phyloP scores from a whole-genome alignment of 2,113 vertebrate species.

The Aegotheles bennettii region DNA sequence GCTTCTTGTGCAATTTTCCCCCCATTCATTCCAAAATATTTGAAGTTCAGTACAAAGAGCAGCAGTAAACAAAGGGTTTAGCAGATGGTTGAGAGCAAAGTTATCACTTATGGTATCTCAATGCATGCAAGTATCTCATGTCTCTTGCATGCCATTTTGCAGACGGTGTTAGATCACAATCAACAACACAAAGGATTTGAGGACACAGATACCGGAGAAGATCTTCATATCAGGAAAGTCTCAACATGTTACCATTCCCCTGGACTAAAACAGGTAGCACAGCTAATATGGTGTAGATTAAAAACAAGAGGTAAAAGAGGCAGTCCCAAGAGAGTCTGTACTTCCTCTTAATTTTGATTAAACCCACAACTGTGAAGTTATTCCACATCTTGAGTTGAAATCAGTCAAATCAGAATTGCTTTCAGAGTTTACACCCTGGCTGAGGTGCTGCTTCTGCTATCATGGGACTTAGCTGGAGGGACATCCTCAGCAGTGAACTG shows the following conservation, averaged over 20 bases:
- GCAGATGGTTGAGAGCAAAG: neutral
- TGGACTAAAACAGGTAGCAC: neutral
- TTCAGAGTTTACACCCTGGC: neutral
- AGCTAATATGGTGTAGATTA: neutral
- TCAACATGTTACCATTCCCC: neutral
- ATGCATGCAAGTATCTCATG: neutral
- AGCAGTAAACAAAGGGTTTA: slow-evolving; percentile 18
- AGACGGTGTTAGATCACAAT: slow-evolving; percentile 42
- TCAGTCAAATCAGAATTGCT: neutral
- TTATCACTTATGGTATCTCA: slow-evolving; percentile 22
- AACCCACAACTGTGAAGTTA: neutral
- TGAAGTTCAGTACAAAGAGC: neutral
- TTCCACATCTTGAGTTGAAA: neutral
- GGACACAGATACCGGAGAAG: neutral
- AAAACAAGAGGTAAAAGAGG: neutral
- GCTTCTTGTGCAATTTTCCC: neutral
- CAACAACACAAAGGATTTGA: slow-evolving; percentile 3
- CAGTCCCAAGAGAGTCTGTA: neutral
- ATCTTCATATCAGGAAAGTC: slow-evolving; percentile 33
- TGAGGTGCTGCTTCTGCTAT: neutral
- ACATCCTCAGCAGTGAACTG: neutral
- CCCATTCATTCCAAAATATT: neutral
- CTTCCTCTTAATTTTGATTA: neutral
- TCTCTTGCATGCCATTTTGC: slow-evolving; percentile 32
- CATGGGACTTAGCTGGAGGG: neutral